Conservation (phyloP, 2,797 vertebrate species). For the Pseudocheirus occidentalis region DNA sequence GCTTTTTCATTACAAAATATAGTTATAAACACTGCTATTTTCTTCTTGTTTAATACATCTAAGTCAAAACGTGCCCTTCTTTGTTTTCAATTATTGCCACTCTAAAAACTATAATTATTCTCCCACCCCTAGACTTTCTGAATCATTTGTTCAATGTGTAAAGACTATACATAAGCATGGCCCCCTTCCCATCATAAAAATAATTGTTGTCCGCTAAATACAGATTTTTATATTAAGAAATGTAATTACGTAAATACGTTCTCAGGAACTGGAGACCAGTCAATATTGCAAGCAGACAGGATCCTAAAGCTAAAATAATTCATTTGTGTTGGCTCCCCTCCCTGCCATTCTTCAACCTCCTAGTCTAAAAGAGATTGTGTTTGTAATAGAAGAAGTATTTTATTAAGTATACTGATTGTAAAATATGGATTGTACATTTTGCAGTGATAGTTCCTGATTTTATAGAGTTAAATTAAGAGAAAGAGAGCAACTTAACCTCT, state of each 20-base stretch:
- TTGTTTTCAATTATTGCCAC: conserved; percentile 82
- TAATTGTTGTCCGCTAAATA: conserved; percentile 83
- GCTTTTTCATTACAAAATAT: conserved; percentile 83
- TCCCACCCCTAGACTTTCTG: conserved; percentile 74
- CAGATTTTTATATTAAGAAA: conserved; percentile 84
- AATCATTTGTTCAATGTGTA: conserved; percentile 75
- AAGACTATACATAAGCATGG: conserved; percentile 70
- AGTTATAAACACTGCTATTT: conserved; percentile 76
- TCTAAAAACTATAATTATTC: conserved; percentile 81
- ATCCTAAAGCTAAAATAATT: conserved; percentile 84
- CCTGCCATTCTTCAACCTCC: conserved; percentile 63
- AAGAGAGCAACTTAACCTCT: conserved; percentile 48
- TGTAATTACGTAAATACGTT: conserved; percentile 80
- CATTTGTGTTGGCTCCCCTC: conserved; percentile 85
- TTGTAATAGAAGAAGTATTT: conserved; percentile 77
- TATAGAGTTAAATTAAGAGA: conserved; percentile 69
- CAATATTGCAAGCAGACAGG: conserved; percentile 80
- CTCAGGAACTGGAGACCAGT: conserved; percentile 81
- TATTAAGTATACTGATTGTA: conserved; percentile 65
- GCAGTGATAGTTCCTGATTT: conserved; percentile 68
- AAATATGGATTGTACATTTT: conserved; percentile 72
- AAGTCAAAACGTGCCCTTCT: conserved; percentile 75
- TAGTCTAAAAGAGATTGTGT: conserved; percentile 79
- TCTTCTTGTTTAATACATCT: conserved; percentile 75
- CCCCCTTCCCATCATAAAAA: conserved; percentile 83